Conservation (phyloP, 2,113 vertebrate species). For the Melanerpes formicivorus region DNA sequence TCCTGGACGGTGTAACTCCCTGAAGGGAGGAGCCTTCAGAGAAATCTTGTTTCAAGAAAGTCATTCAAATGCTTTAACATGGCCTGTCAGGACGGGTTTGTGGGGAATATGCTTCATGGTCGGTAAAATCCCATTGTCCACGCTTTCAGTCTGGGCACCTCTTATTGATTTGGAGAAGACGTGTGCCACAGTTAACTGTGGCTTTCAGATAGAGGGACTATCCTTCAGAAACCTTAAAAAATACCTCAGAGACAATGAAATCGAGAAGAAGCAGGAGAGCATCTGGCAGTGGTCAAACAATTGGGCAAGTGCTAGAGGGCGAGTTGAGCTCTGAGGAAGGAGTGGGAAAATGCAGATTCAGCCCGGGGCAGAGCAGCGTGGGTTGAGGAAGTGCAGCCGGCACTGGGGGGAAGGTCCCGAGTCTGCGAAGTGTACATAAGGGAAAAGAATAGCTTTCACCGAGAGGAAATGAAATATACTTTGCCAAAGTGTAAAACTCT, state of each 20-base stretch:
- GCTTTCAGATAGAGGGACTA: background rate
- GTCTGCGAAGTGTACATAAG: background rate
- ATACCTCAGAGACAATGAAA: slow-evolving; percentile 10
- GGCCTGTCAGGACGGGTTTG: slow-evolving; percentile 52
- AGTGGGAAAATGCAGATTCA: background rate
- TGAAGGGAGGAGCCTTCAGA: slow-evolving; percentile 4
- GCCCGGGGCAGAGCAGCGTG: background rate
- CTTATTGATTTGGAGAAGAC: slow-evolving; percentile 55
- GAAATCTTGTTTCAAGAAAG: slow-evolving; percentile 48
- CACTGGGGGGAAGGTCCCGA: background rate
- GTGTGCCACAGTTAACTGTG: slow-evolving; percentile 53
- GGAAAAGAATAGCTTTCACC: slow-evolving; percentile 20
- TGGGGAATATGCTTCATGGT: slow-evolving; percentile 45
- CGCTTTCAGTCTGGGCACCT: slow-evolving; percentile 22
- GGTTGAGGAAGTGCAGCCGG: background rate
- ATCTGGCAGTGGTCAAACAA: slow-evolving; percentile 46
- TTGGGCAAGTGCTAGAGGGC: slow-evolving; percentile 9
- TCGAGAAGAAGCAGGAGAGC: slow-evolving; percentile 18
- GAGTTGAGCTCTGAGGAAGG: background rate
- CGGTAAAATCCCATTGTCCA: slow-evolving; percentile 59
- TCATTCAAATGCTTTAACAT: slow-evolving; percentile 51
- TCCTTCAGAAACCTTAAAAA: background rate
- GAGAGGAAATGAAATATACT: slow-evolving; percentile 52
- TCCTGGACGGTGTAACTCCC: background rate
- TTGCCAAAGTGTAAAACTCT: slow-evolving; percentile 52